These are phyloP conservation scores for Saimiri boliviensis DNA, from an alignment of 2,113 vertebrate genomes.

Conservation along the genomic window DNA sequence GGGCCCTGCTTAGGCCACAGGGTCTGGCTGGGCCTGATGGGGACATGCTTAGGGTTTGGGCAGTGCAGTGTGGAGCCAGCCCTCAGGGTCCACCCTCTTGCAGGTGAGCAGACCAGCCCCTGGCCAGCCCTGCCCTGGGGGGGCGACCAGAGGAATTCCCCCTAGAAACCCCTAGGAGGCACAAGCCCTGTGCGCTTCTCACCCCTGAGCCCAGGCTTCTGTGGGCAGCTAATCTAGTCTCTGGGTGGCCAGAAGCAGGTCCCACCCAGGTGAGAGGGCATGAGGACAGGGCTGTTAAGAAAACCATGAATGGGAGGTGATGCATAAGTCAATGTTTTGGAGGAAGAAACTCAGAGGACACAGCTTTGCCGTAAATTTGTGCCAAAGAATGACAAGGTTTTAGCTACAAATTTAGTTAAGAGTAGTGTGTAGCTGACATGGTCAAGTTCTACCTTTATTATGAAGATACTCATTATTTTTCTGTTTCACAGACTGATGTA, in stretches of 20 bases:
- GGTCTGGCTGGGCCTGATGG: not conserved
- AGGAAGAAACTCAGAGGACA: not conserved
- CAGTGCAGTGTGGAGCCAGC: not conserved
- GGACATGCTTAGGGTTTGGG: constrained; percentile 52
- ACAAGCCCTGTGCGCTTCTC: not conserved
- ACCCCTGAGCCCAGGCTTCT: not conserved
- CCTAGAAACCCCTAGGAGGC: not conserved
- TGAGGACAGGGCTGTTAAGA: not conserved
- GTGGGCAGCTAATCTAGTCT: not conserved
- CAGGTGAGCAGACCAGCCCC: not conserved
- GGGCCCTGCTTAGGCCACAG: not conserved
- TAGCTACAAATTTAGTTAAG: not conserved
- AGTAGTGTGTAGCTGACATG: not conserved
- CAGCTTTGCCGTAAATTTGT: not conserved
- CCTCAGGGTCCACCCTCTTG: not conserved
- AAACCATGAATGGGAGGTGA: not conserved
- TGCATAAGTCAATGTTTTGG: not conserved
- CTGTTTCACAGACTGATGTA: not conserved
- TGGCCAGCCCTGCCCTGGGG: not conserved
- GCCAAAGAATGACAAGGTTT: not conserved
- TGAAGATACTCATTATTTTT: not conserved
- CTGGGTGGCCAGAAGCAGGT: not conserved
- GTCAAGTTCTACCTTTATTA: not conserved
- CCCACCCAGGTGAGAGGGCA: not conserved
- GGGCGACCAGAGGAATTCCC: not conserved